phyloP scores from a whole-genome alignment of 1,140 invertebrate species.

The Drosophila pachea region DNA sequence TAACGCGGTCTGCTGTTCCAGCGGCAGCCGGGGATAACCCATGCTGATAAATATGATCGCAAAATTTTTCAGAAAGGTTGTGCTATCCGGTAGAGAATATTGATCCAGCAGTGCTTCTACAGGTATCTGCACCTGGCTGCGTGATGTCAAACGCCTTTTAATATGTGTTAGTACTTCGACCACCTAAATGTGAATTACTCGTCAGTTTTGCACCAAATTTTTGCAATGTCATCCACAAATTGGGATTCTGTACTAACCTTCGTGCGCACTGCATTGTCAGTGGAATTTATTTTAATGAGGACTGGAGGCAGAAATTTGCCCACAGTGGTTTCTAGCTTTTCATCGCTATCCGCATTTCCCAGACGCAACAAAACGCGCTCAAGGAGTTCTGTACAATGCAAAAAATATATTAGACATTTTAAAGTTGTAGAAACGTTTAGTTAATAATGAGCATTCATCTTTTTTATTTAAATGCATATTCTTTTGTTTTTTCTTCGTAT shows the following conservation, averaged over 20 bases:
- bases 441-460: too few species aligned
- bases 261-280: conserved; percentile 90
- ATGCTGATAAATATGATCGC: conserved; percentile 96
- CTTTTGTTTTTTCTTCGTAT: background rate
- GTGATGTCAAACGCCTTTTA: conserved; percentile 92
- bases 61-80: conserved; percentile 88
- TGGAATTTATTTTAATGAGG: conserved; percentile 91
- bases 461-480: background rate
- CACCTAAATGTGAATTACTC: conserved; percentile 81
- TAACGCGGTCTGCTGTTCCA: conserved; percentile 87
- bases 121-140: conserved; percentile 90
- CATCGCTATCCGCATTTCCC: conserved; percentile 92
- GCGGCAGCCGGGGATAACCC: conserved; percentile 90
- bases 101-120: conserved; percentile 90
- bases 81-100: conserved; percentile 82
- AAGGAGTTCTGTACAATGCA: conserved; percentile 84
- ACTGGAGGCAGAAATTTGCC: conserved; percentile 93
- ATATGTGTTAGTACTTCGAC: conserved; percentile 96
- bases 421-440: background rate
- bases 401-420: conserved; percentile 16
- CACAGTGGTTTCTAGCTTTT: conserved; percentile 90
- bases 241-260: conserved; percentile 80
- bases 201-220: conserved; percentile 25
- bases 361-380: conserved; percentile 93
- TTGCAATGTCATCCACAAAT: conserved; percentile 44